These are phyloP conservation scores for Opisthocomus hoazin DNA, from an alignment of 2,113 vertebrate genomes.

Conservation along the genomic window DNA sequence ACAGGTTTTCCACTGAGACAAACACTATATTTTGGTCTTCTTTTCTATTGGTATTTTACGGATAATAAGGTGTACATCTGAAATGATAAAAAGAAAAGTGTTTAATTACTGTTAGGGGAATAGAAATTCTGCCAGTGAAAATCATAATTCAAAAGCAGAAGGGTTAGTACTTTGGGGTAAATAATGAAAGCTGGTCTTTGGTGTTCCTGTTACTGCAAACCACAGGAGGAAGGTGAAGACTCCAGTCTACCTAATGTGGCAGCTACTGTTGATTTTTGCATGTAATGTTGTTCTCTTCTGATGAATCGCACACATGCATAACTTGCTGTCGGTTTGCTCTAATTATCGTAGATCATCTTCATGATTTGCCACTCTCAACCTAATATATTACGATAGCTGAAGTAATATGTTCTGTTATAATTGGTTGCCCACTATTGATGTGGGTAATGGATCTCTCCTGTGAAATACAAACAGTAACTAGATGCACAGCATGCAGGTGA, in stretches of 20 bases:
- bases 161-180: background rate
- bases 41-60: background rate
- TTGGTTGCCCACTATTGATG: constrained; percentile 66
- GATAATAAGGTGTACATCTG: background rate
- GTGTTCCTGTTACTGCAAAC: constrained; percentile 4
- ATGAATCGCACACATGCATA: background rate
- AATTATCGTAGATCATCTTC: constrained; percentile 62
- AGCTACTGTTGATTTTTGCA: constrained; percentile 26
- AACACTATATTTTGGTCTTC: background rate
- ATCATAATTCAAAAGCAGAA: constrained; percentile 9
- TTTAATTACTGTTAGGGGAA: background rate
- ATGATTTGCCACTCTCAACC: constrained; percentile 49
- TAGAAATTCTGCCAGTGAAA: constrained; percentile 31
- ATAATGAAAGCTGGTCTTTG: background rate
- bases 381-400: constrained; percentile 55
- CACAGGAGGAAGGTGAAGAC: background rate
- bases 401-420: constrained; percentile 63
- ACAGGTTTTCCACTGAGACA: background rate
- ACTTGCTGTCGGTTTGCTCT: constrained; percentile 14
- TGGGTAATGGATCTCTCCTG: constrained; percentile 66
- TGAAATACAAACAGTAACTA: constrained; percentile 71
- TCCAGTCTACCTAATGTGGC: background rate
- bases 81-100: background rate
- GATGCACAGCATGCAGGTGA: constrained; percentile 68
- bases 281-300: background rate